These are phyloP conservation scores for Riparia riparia DNA, from an alignment of 2,113 vertebrate genomes.

Conservation along the genomic window DNA sequence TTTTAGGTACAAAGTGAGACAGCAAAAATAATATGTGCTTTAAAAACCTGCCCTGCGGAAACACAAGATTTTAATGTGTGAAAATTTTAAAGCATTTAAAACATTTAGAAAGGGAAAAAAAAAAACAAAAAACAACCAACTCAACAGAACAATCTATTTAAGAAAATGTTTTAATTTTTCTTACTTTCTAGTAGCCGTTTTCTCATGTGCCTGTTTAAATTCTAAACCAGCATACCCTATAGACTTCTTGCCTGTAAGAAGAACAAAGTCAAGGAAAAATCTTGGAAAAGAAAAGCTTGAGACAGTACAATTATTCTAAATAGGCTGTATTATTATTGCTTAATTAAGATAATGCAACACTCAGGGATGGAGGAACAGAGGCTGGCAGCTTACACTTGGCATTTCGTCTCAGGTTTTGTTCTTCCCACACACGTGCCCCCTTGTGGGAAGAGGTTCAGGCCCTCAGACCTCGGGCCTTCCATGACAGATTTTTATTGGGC, in stretches of 20 bases:
- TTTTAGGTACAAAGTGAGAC: not conserved
- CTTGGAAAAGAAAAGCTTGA: constrained; percentile 8
- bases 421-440: not conserved
- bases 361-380: not conserved
- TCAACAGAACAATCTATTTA: not conserved
- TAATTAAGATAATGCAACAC: constrained; percentile 44
- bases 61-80: not conserved
- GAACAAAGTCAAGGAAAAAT: constrained; percentile 8
- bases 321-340: constrained; percentile 33
- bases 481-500: not conserved
- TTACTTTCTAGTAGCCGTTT: constrained; percentile 55
- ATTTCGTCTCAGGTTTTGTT: not conserved
- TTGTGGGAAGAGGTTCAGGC: not conserved
- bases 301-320: constrained; percentile 48
- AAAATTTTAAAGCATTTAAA: not conserved
- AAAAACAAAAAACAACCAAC: not conserved
- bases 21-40: not conserved
- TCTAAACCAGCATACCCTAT: constrained; percentile 16
- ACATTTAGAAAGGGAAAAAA: not conserved
- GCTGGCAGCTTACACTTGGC: not conserved
- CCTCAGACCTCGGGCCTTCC: not conserved
- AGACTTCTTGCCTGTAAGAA: constrained; percentile 31
- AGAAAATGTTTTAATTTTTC: constrained; percentile 56
- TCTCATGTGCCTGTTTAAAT: constrained; percentile 11
- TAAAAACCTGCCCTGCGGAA: not conserved